Conservation (phyloP, 1,140 invertebrate genomes). For the Ostrea denselamellosa region DNA sequence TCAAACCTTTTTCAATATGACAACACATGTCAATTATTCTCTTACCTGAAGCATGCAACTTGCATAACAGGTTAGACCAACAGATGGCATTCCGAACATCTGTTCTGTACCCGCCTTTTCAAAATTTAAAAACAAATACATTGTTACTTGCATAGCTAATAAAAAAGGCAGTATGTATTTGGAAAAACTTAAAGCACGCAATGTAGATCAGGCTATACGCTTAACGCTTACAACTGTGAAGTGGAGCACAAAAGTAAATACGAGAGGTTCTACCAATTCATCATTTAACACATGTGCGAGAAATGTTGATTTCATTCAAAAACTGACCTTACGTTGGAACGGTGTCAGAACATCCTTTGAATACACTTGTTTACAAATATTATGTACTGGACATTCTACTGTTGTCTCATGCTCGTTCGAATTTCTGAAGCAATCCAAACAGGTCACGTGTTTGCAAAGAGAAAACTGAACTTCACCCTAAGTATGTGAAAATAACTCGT, state of each 20-base stretch:
- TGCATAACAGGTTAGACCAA: slow-evolving; percentile 1
- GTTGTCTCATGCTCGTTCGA: background rate
- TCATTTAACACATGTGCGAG: too few relatives aligned
- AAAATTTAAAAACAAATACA: background rate
- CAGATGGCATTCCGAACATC: background rate
- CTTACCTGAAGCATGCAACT: background rate
- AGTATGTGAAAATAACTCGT: background rate
- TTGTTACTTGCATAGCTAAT: too few relatives aligned
- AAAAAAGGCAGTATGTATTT: too few relatives aligned
- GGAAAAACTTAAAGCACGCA: too few relatives aligned
- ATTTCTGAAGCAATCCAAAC: background rate
- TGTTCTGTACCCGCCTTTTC: background rate
- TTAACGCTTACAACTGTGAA: too few relatives aligned
- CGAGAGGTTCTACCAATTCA: too few relatives aligned
- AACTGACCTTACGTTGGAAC: background rate
- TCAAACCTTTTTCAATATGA: too few relatives aligned
- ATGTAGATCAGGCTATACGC: too few relatives aligned
- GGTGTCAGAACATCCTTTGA: background rate
- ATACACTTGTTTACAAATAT: background rate
- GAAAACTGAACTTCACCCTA: background rate
- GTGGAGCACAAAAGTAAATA: too few relatives aligned
- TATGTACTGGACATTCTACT: background rate
- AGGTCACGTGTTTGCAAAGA: background rate
- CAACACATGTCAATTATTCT: too few relatives aligned
- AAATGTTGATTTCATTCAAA: background rate